Evolutionary conservation across 2,888 invertebrate genomes (phyloP), one percentile per base, ranked within the genome.

Genomic region (Apoda limacodes): DNA sequence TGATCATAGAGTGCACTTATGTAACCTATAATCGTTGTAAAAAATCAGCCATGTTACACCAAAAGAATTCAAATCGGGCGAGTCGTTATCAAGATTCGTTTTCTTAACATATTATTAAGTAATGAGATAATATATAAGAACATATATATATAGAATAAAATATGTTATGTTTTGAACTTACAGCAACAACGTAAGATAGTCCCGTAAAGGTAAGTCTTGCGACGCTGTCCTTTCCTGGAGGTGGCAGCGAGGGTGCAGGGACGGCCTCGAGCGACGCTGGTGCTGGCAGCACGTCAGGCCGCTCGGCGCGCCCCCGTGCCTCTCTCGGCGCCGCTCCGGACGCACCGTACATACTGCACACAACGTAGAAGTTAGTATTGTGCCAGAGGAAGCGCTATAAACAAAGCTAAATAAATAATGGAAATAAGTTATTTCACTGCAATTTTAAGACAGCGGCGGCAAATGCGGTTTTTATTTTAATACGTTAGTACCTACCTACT

Each of bases 141-240:
- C 5, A 19, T 9, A 19, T 7, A 19, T 7, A 19, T 25, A 25
- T 25, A 14, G 2, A 9, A 14, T 15, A n/a, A 6, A 25, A 14
- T 25, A 4, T 15, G 10, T 22, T 22, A 12, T n/a, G 24, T 11
- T 10, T 13, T 28, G 13, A 39, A 82, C 86, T 85, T 60, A 92
- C 92, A 70, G 88, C 87, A 50, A 90, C 88, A 60, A 92, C 88
- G 68, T 89, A 89, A 52, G 89, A 87, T 32, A 92, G 76, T 39
- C 92, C 92, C 48, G 88, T 88, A 65, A 89, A 85, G 13, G 92
- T 90, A 85, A 93, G 90, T 53, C 89, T 82, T 22, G 90, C 89
- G 17, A 93, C 93, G 39, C 92, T 91, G 53, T 92, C 91, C 81
- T 90, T 90, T 58, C 89, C 84, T 21, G 58, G 71, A 40, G 54